Evolutionary conservation across 2,888 invertebrate species (phyloP).

Genomic region (Frankliniella intonsa): DNA sequence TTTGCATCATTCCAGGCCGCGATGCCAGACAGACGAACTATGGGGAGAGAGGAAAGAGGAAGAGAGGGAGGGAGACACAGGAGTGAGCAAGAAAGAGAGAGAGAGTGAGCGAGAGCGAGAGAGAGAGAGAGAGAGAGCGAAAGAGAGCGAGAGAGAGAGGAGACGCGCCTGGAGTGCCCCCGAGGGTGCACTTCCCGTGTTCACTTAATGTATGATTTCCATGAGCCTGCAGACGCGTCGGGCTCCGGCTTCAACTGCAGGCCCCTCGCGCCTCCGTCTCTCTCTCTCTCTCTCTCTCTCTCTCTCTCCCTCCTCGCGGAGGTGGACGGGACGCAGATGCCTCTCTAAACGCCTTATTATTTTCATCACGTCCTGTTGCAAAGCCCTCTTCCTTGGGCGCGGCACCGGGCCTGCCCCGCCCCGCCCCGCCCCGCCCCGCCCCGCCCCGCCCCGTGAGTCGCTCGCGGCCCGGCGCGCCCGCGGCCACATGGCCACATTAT

Average conservation of each 20-base stretch:
- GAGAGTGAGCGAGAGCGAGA: not conserved
- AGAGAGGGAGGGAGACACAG: not conserved
- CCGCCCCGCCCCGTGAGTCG: not conserved
- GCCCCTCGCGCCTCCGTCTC: not conserved
- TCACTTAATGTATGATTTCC: conserved; percentile 27
- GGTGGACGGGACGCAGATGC: not conserved
- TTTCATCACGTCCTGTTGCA: not conserved
- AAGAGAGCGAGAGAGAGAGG: not conserved
- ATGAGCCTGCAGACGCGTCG: not conserved
- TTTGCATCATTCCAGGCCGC: too few species aligned
- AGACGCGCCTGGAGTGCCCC: not conserved
- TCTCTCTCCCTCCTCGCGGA: not conserved
- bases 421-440: not conserved
- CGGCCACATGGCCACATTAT: too few species aligned
- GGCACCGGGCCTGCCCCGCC: not conserved
- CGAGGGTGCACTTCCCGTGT: conserved; percentile 1
- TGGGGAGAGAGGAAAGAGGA: not conserved
- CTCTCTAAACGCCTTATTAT: not conserved
- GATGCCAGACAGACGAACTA: too few species aligned
- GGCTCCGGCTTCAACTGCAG: not conserved
- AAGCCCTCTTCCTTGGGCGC: too few species aligned
- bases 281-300: not conserved
- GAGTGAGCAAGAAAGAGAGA: not conserved
- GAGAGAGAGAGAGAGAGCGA: not conserved
- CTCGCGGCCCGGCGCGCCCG: not conserved